These are phyloP conservation scores for Ostrea edulis DNA, from an alignment of 1,140 invertebrate genomes.

Conservation along the genomic window DNA sequence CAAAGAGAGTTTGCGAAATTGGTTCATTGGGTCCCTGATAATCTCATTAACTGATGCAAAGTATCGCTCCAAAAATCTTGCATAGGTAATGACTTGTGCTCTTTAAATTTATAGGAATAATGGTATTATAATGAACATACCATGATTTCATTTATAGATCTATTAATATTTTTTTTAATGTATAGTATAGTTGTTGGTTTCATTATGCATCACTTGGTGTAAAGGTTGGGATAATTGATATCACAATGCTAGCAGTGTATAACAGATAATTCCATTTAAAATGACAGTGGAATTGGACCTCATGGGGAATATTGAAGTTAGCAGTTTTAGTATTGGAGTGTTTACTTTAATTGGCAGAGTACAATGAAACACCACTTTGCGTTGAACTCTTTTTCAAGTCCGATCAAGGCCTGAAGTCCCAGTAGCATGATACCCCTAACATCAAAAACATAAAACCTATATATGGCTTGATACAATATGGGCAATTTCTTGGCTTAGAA, in stretches of 20 bases:
- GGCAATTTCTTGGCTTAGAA: too few relatives aligned
- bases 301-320: neutral
- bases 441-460: too few relatives aligned
- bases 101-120: neutral
- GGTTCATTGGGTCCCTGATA: neutral
- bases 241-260: neutral
- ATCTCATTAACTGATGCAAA: neutral
- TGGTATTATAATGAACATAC: neutral
- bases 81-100: neutral
- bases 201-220: neutral
- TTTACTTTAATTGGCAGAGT: neutral
- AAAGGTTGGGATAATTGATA: neutral
- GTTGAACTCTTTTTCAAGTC: neutral
- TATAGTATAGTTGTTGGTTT: neutral
- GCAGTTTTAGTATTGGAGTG: neutral
- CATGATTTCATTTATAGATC: neutral
- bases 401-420: too few relatives aligned
- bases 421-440: too few relatives aligned
- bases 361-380: neutral
- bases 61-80: neutral
- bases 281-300: neutral
- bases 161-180: neutral
- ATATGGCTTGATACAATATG: too few relatives aligned
- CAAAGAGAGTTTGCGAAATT: neutral
- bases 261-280: conserved; percentile 1